A percentile compares a stretch with the other conserved stretches of the same genome.
Conservation (phyloP, 23 tunicate species). For the Aplidium turbinatum region DNA sequence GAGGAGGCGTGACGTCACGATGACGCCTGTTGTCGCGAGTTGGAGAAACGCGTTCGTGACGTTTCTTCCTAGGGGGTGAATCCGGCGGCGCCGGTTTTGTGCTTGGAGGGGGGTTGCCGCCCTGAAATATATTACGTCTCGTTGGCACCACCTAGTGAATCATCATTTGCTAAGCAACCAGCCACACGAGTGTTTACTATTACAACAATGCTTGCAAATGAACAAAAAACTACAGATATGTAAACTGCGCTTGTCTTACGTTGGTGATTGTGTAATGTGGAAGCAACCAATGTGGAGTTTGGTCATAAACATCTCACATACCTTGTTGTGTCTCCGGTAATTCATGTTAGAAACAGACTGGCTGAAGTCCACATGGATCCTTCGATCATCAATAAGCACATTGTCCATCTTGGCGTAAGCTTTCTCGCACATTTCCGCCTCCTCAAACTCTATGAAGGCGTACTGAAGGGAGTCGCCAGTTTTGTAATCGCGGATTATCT, state of each 20-base stretch:
- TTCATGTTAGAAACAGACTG: slow-evolving; percentile 89
- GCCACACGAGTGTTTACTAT: too few species aligned
- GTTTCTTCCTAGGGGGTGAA: slow-evolving; percentile 6
- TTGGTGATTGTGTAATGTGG: too few species aligned
- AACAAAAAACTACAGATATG: too few species aligned
- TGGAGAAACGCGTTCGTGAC: slow-evolving; percentile 17
- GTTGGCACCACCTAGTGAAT: too few species aligned
- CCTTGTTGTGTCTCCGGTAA: slow-evolving; percentile 35
- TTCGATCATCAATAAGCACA: slow-evolving; percentile 95
- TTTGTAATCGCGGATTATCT: slow-evolving; percentile 90
- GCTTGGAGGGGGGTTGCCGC: too few species aligned
- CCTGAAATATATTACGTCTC: too few species aligned
- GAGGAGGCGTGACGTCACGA: slow-evolving; percentile 10
- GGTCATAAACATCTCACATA: too few species aligned
- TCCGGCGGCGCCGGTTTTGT: slow-evolving; percentile 2
- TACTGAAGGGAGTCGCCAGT: slow-evolving; percentile 90
- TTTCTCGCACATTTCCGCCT: slow-evolving; percentile 87
- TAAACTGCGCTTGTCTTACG: too few species aligned
- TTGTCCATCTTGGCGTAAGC: slow-evolving; percentile 98
- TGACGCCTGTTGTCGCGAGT: slow-evolving; percentile 3
- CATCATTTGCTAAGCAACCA: too few species aligned
- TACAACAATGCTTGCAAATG: too few species aligned
- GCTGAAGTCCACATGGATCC: slow-evolving; percentile 99
- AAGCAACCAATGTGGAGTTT: too few species aligned
- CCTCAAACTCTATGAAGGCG: slow-evolving; percentile 92